Base-by-base conservation (phyloP, 2,113 vertebrate genomes). In the Prolemur simus region DNA sequence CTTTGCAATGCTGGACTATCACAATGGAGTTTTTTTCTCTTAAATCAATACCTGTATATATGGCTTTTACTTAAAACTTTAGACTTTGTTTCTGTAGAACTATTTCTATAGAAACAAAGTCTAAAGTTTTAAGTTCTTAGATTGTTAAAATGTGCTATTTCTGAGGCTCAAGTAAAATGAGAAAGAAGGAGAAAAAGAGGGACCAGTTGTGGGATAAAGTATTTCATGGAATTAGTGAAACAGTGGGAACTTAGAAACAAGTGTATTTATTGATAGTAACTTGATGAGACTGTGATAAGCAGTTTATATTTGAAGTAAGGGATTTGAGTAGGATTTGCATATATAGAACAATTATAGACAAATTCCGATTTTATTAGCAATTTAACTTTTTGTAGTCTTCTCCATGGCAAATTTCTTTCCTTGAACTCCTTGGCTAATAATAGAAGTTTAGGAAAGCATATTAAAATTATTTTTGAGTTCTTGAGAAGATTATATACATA, bases 361-460 rank as follows among this genome's bases (percentile, higher is more conserved):
- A 47, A 56, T 66, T 56, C 77, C 60, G 66, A 29, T 94, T 76
- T 94, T 87, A 34, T 74, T 47, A 74, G 85, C 90, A 76, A 92
- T 80, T 85, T 90, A 27, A 49, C 18, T 85, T 82, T 52, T 78
- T 25, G 14, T 73, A 23, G 63, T 80, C 54, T 87, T 21, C n/a
- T 45, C 66, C 9, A 23, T 93, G 78, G 21, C 66, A 84, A 14
- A 66, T 71, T 58, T 88, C 34, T 77, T 54, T 95, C 5, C 23
- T 52, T 64, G n/a, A 97, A 37, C 34, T n/a, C 20, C 25, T 89
- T 58, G 12, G 52, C 83, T 95, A 87, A 85, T 39, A 93, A 73
- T 91, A 29, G 9, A 87, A 42, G 73, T 95, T 97, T 95, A 94
- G 25, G 45, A 84, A 96, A 88, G 47, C 3, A 60, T n/a, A 45